Base-by-base conservation (phyloP, 2,888 invertebrate genomes). In the Drosophila hamatofila region DNA sequence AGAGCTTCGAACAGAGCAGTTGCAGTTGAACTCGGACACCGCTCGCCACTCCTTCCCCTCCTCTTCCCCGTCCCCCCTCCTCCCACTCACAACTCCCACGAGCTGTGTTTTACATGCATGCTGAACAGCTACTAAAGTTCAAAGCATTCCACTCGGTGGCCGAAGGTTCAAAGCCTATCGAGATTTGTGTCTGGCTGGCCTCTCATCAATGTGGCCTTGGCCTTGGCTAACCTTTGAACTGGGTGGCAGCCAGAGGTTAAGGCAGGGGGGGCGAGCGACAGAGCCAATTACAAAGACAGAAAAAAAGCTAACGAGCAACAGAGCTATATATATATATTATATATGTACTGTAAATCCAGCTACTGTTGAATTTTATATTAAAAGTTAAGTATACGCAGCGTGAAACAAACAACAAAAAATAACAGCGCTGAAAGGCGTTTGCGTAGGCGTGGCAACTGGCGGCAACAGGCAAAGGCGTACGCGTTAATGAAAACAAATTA, bases 401-500 rank as follows among this genome's bases (percentile, higher is more conserved):
- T 35, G 27, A 6, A 12, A 21, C 23, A 21, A 18, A n/a, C n/a
- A 23, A 49, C 27, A 33, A 48, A 27, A 1, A 18, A 41, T 3
- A 35, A 9, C 9, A 42, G 9, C 8, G 12, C 21, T 21, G 16
- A 18, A 27, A 27, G 46, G n/a, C 48, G 27, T 30, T 18, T 5
- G 12, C 2, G 14, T 44, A 5, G 51, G 52, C 16, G 44, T 23
- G 51, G 46, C 57, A 58, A 23, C n/a, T n/a, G n/a, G n/a, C n/a
- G 37, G 42, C 49, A 55, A 49, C 27, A 57, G 71, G 70, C 74
- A 70, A 41, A 55, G 23, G 18, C 54, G 18, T 63, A 54, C 59
- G 75, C 73, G 54, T 78, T 80, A 84, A 84, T 87, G 82, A 82
- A 83, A 84, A 82, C 80, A 84, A 87, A 84, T 84, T 87, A 84